These are phyloP conservation scores for Conus canariensis DNA, from an alignment of 2,888 invertebrate genomes.

Conservation along the genomic window DNA sequence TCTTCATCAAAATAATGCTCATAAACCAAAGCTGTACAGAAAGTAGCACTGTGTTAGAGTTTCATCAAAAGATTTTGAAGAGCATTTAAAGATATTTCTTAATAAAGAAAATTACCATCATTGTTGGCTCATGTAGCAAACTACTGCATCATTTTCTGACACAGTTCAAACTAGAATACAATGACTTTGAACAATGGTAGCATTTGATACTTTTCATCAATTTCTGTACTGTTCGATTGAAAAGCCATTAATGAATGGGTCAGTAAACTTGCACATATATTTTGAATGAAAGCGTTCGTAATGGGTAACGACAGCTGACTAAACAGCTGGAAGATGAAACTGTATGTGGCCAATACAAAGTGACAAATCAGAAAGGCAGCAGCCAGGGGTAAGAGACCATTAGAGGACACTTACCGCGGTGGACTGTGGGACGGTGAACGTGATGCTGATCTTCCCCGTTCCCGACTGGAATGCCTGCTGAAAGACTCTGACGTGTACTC, in stretches of 20 bases:
- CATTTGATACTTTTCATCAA: too few relatives aligned
- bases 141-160: too few relatives aligned
- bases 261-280: too few relatives aligned
- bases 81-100: too few relatives aligned
- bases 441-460: conserved; percentile 5
- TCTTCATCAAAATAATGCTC: not conserved
- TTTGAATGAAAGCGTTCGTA: too few relatives aligned
- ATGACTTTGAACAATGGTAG: too few relatives aligned
- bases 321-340: not conserved
- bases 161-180: too few relatives aligned
- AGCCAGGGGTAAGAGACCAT: not conserved
- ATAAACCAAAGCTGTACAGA: not conserved
- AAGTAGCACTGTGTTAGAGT: not conserved
- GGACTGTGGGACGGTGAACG: conserved; percentile 13
- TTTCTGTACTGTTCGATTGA: too few relatives aligned
- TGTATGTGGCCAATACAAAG: not conserved
- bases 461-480: conserved; percentile 7
- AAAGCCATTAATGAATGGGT: too few relatives aligned
- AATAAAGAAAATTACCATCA: too few relatives aligned
- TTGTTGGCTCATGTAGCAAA: too few relatives aligned
- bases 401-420: not conserved
- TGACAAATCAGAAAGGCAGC: not conserved
- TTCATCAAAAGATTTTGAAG: not conserved
- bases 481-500: conserved; percentile 48
- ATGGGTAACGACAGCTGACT: too few relatives aligned